These are phyloP conservation scores for Syrphus vitripennis DNA, from an alignment of 2,888 invertebrate species.

Conservation along the genomic window DNA sequence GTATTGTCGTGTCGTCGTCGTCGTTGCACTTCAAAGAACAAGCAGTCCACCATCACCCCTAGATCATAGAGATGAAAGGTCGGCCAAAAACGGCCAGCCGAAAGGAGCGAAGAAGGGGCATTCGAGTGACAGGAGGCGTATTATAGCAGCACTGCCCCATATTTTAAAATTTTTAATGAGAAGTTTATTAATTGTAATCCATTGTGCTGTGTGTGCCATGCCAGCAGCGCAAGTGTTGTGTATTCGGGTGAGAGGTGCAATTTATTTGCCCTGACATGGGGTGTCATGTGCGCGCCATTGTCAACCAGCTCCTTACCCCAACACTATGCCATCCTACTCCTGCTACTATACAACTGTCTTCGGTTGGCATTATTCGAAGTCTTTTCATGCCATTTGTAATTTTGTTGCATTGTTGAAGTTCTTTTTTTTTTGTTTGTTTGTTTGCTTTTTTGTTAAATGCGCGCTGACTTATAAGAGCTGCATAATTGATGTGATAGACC, in stretches of 20 bases:
- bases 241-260: constrained; percentile 56
- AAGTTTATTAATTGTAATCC: constrained; percentile 63
- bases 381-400: constrained; percentile 58
- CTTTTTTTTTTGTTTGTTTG: neutral
- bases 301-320: neutral
- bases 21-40: constrained; percentile 13
- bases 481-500: constrained; percentile 51
- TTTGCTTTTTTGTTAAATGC: neutral
- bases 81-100: neutral
- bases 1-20: neutral
- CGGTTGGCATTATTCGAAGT: constrained; percentile 60
- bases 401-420: constrained; percentile 48
- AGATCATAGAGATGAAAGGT: constrained; percentile 61
- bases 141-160: constrained; percentile 58
- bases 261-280: constrained; percentile 62
- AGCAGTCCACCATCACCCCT: constrained; percentile 15
- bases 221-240: constrained; percentile 17
- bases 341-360: constrained; percentile 26
- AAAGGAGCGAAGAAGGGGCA: neutral
- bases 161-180: constrained; percentile 67
- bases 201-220: constrained; percentile 36
- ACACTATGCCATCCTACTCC: neutral
- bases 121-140: constrained; percentile 64
- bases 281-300: constrained; percentile 52
- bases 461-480: constrained; percentile 14